Conservation (phyloP, 35 echinoderm and acorn worm species). For the Apostichopus californicus region DNA sequence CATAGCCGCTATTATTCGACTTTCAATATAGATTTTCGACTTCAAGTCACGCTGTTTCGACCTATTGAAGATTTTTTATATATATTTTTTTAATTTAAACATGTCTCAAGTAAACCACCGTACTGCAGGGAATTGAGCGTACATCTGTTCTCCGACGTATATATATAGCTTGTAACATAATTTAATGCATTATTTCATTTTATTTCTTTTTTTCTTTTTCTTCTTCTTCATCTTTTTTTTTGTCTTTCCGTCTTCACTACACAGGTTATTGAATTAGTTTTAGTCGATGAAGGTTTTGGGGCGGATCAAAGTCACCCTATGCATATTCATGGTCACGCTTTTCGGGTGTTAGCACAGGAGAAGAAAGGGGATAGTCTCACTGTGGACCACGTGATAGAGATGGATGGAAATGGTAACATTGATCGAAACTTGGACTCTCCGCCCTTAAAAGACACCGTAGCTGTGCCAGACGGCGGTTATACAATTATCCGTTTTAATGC, state of each 20-base stretch:
- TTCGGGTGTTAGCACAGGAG: slow-evolving; percentile 51
- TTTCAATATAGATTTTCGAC: too few relatives aligned
- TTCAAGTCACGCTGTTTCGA: too few relatives aligned
- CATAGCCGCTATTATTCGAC: too few relatives aligned
- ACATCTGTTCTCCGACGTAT: too few relatives aligned
- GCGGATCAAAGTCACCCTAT: slow-evolving; percentile 56
- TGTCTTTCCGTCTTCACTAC: neutral
- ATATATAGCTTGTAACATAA: too few relatives aligned
- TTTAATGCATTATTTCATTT: too few relatives aligned
- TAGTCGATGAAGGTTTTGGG: slow-evolving; percentile 55
- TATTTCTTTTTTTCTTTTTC: neutral
- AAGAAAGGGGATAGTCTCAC: slow-evolving; percentile 38
- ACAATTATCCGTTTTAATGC: slow-evolving; percentile 77
- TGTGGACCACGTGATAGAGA: slow-evolving; percentile 53
- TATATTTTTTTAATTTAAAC: too few relatives aligned
- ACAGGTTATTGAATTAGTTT: slow-evolving; percentile 64
- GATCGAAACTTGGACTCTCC: slow-evolving; percentile 36
- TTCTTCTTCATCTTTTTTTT: neutral
- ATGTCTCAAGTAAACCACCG: too few relatives aligned
- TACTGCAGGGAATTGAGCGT: too few relatives aligned
- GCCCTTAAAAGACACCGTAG: slow-evolving; percentile 78
- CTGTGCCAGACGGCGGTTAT: slow-evolving; percentile 65
- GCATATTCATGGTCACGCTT: slow-evolving; percentile 70
- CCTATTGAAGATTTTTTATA: too few relatives aligned
- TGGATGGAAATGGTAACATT: slow-evolving; percentile 59